Conservation (phyloP, 2,797 vertebrate genomes). For the Leptoclinus maculatus region DNA sequence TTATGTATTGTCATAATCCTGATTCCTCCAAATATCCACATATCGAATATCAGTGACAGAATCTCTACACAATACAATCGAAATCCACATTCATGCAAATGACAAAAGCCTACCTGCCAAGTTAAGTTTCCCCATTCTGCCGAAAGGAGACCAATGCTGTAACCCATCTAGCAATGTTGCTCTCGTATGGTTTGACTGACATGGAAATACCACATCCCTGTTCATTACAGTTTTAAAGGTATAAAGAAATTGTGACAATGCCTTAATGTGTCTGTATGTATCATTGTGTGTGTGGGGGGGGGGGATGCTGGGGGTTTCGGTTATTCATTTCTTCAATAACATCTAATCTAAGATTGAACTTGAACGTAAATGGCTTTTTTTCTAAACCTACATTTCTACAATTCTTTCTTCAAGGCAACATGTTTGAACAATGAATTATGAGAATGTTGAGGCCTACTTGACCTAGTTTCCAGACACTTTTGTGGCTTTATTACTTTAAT, state of each 20-base stretch:
- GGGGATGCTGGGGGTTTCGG: neutral
- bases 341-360: constrained; percentile 16
- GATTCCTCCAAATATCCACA: constrained; percentile 67
- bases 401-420: constrained; percentile 33
- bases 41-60: constrained; percentile 30
- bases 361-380: constrained; percentile 3
- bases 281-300: neutral
- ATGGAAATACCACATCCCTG: constrained; percentile 11
- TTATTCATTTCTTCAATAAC: constrained; percentile 9
- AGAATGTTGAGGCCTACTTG: constrained; percentile 10
- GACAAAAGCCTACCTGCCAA: constrained; percentile 71
- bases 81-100: constrained; percentile 69
- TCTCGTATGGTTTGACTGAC: constrained; percentile 31
- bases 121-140: constrained; percentile 82
- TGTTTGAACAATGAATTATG: constrained; percentile 29
- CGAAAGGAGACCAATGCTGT: constrained; percentile 63
- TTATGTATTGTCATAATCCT: constrained; percentile 47
- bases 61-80: constrained; percentile 55
- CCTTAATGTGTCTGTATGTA: neutral
- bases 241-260: neutral
- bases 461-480: constrained; percentile 49
- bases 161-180: constrained; percentile 20
- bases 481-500: constrained; percentile 3
- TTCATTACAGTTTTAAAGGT: constrained; percentile 37
- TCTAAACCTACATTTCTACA: constrained; percentile 33